phyloP scores from a whole-genome alignment of 1,140 invertebrate species.

The Zaprionus inermis region DNA sequence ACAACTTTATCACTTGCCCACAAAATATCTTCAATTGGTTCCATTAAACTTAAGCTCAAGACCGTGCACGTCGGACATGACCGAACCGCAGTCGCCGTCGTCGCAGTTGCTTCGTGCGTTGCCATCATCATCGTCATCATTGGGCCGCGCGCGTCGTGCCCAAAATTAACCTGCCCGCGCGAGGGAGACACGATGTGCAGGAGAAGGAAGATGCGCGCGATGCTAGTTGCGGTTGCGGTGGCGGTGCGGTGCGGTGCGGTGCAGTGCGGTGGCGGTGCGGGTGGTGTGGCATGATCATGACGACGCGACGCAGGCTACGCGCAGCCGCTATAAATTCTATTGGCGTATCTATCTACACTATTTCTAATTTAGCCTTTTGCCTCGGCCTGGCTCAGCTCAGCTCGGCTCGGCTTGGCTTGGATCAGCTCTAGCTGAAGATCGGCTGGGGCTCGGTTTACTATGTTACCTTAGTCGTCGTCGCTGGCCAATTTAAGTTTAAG shows the following conservation, averaged over 20 bases:
- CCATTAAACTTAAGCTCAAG: constrained; percentile 76
- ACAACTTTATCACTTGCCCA: constrained; percentile 82
- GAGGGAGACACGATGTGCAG: neutral
- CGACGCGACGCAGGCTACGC: constrained; percentile 55
- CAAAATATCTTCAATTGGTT: constrained; percentile 83
- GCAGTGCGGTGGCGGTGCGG: neutral
- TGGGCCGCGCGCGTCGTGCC: constrained; percentile 65
- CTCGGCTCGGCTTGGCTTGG: constrained; percentile 20
- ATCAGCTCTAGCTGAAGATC: constrained; percentile 22
- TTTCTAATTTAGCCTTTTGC: constrained; percentile 73
- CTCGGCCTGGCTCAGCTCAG: neutral
- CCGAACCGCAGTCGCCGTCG: constrained; percentile 19
- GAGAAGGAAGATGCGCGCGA: neutral
- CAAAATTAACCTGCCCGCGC: constrained; percentile 77
- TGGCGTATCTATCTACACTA: constrained; percentile 82
- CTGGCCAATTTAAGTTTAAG: constrained; percentile 82
- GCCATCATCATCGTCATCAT: constrained; percentile 75
- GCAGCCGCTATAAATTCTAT: constrained; percentile 79
- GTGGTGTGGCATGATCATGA: constrained; percentile 65
- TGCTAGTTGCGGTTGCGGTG: neutral
- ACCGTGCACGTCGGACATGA: constrained; percentile 64
- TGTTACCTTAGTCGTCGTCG: constrained; percentile 63
- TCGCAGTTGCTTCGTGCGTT: constrained; percentile 66
- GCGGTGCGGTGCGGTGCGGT: neutral
- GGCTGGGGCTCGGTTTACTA: constrained; percentile 42